Evolutionary conservation across 2,888 invertebrate genomes (phyloP).

Genomic region (Phortica magna): DNA sequence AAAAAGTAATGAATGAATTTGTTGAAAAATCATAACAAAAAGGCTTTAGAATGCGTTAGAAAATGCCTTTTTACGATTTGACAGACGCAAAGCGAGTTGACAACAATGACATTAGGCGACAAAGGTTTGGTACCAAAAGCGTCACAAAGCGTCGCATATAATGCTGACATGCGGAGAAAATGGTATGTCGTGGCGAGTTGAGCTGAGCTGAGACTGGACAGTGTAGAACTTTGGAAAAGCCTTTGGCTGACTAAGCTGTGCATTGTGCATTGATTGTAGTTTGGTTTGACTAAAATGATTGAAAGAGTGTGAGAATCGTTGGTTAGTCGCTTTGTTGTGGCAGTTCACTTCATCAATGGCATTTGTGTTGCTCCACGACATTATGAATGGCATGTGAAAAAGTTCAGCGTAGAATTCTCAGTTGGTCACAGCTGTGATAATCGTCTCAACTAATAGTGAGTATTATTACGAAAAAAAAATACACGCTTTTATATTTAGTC

Average conservation of each 20-base stretch:
- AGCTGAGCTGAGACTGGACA: not conserved
- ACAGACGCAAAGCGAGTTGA: constrained; percentile 13
- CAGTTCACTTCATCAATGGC: not conserved
- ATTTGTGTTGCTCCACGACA: not conserved
- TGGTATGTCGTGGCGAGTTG: not conserved
- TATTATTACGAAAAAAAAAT: not conserved
- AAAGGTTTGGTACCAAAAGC: not conserved
- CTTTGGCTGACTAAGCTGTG: constrained; percentile 5
- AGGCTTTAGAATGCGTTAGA: constrained; percentile 8
- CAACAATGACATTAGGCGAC: constrained; percentile 17
- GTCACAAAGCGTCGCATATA: not conserved
- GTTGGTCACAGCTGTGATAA: not conserved
- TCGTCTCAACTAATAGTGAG: not conserved
- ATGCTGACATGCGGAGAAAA: constrained; percentile 1
- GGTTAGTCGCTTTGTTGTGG: not conserved
- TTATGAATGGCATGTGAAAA: constrained; percentile 16
- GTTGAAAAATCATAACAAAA: constrained; percentile 28
- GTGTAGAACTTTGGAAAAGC: not conserved
- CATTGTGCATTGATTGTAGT: not conserved
- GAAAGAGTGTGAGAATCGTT: constrained; percentile 12
- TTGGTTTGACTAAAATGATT: not conserved
- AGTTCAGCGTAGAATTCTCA: not conserved
- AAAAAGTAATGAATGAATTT: constrained; percentile 23
- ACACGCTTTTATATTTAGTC: too few relatives aligned
- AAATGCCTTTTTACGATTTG: constrained; percentile 19